Percentiles rank a stretch among this genome's conserved stretches.
Evolutionary conservation across 1,140 invertebrate genomes (phyloP).

Genomic region (Halotydeus destructor): DNA sequence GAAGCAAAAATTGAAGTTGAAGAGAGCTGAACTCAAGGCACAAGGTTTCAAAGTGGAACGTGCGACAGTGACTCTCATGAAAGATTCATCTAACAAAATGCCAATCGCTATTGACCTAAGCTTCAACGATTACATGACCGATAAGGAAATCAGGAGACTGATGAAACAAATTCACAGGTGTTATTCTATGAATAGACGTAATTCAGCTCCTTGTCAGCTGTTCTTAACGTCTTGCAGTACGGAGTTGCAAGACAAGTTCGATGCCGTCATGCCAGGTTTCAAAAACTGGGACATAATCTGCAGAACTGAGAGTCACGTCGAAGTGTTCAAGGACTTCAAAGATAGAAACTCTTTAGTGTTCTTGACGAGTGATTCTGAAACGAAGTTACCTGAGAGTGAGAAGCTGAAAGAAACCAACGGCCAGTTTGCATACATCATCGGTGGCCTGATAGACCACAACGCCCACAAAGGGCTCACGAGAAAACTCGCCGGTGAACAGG

Average conservation of each 20-base stretch:
- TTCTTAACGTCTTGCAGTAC: constrained; percentile 60
- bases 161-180: constrained; percentile 79
- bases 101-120: constrained; percentile 12
- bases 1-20: constrained; percentile 19
- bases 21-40: constrained; percentile 19
- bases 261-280: constrained; percentile 46
- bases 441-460: constrained; percentile 93
- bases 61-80: not conserved
- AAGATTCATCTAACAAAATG: constrained; percentile 11
- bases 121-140: constrained; percentile 12
- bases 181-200: constrained; percentile 74
- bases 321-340: constrained; percentile 41
- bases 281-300: constrained; percentile 80
- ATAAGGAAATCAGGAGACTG: constrained; percentile 54
- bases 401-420: constrained; percentile 44
- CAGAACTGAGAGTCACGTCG: constrained; percentile 9
- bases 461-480: constrained; percentile 74
- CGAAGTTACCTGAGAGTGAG: constrained; percentile 38
- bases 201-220: constrained; percentile 57
- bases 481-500: constrained; percentile 50
- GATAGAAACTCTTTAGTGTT: constrained; percentile 59
- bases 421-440: constrained; percentile 59
- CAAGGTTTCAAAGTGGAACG: not conserved
- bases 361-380: constrained; percentile 80
- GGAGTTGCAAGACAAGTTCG: constrained; percentile 41